Conservation (phyloP, 1,140 invertebrate species). For the Sitodiplosis mosellana region DNA sequence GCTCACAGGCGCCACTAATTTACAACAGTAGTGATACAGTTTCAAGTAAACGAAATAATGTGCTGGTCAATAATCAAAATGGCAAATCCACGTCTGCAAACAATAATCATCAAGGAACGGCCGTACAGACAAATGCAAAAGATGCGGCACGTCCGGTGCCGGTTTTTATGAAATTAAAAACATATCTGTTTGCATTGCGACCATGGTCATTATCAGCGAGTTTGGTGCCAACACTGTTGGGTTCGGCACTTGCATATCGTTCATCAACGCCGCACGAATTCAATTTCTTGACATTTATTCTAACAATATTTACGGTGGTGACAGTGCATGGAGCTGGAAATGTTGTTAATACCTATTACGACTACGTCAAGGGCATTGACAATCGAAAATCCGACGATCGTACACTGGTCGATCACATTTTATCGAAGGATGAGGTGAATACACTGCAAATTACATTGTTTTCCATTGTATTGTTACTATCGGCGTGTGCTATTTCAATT, state of each 20-base stretch:
- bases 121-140: not conserved
- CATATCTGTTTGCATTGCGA: slow-evolving; percentile 67
- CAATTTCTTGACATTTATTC: slow-evolving; percentile 53
- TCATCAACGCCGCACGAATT: slow-evolving; percentile 47
- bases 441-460: no score
- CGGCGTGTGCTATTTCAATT: not conserved
- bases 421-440: slow-evolving; percentile 30
- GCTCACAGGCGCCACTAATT: no score
- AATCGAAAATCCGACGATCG: slow-evolving; percentile 81
- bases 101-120: no score
- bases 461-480: not conserved
- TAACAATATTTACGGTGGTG: slow-evolving; percentile 68
- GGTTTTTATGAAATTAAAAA: slow-evolving; percentile 65
- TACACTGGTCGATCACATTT: slow-evolving; percentile 77
- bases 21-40: no score
- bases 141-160: slow-evolving; percentile 12
- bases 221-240: slow-evolving; percentile 61
- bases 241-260: slow-evolving; percentile 72
- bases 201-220: slow-evolving; percentile 89
- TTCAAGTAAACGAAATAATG: no score
- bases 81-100: no score
- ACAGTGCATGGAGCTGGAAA: slow-evolving; percentile 90
- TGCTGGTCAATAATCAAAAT: no score
- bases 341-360: slow-evolving; percentile 92
- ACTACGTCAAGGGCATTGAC: slow-evolving; percentile 86